Conservation (phyloP, 1,140 invertebrate genomes). For the Asbolus verrucosus region DNA sequence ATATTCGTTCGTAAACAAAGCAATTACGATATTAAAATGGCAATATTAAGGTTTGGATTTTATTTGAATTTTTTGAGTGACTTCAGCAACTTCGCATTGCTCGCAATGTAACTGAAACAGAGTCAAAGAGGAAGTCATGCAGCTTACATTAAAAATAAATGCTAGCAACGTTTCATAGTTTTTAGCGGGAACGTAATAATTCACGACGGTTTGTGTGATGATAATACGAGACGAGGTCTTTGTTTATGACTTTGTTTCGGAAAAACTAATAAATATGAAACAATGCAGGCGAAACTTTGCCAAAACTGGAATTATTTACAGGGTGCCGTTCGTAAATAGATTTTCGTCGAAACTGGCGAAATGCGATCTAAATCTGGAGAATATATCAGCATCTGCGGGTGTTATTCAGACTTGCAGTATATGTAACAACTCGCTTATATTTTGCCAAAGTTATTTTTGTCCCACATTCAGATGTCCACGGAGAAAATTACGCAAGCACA, state of each 20-base stretch:
- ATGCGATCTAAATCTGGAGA: neutral
- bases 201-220: too few relatives aligned
- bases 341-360: slow-evolving; percentile 7
- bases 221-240: neutral
- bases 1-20: too few relatives aligned
- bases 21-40: too few relatives aligned
- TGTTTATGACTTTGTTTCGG: neutral
- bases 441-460: slow-evolving; percentile 32
- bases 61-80: too few relatives aligned
- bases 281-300: slow-evolving; percentile 12
- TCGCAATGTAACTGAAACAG: too few relatives aligned
- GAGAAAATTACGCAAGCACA: slow-evolving; percentile 29
- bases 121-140: too few relatives aligned
- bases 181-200: neutral
- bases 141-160: too few relatives aligned
- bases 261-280: neutral
- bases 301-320: slow-evolving; percentile 7
- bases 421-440: slow-evolving; percentile 3
- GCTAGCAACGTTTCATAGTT: neutral
- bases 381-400: neutral
- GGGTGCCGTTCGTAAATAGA: slow-evolving; percentile 1
- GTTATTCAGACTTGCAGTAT: too few relatives aligned
- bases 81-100: neutral
- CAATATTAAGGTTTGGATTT: too few relatives aligned
- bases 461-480: slow-evolving; percentile 27